Evolutionary conservation across 2,797 vertebrate genomes (phyloP).

Genomic region (Scyliorhinus canicula): DNA sequence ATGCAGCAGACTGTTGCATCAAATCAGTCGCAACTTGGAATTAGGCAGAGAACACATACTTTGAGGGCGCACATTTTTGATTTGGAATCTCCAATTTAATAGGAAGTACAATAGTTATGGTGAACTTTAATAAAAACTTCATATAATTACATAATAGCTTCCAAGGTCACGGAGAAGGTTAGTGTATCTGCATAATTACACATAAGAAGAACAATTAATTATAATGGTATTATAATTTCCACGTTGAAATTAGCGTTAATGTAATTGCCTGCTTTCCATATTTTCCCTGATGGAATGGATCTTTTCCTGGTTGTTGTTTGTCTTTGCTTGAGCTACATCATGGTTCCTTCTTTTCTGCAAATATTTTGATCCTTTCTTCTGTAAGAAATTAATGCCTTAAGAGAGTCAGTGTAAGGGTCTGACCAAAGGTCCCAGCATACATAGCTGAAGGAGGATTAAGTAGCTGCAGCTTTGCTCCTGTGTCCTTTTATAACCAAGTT

Average conservation of each 20-base stretch:
- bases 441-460: background rate
- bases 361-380: background rate
- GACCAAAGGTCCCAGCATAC: no score
- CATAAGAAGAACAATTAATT: conserved; percentile 31
- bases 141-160: conserved; percentile 10
- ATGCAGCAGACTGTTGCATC: no score
- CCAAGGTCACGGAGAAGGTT: conserved; percentile 11
- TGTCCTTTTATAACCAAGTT: background rate
- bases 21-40: conserved; percentile 2
- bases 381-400: background rate
- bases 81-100: background rate
- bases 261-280: conserved; percentile 31
- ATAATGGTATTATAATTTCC: conserved; percentile 25
- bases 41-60: background rate
- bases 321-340: background rate
- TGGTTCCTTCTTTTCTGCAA: background rate
- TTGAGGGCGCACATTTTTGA: background rate
- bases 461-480: background rate
- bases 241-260: conserved; percentile 11
- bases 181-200: conserved; percentile 2
- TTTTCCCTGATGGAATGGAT: background rate
- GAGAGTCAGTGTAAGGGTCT: background rate
- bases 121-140: conserved; percentile 27
- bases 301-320: background rate
- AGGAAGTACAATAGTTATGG: background rate